phyloP scores from a whole-genome alignment of 2,797 vertebrate genomes.

The Anguilla megastoma region DNA sequence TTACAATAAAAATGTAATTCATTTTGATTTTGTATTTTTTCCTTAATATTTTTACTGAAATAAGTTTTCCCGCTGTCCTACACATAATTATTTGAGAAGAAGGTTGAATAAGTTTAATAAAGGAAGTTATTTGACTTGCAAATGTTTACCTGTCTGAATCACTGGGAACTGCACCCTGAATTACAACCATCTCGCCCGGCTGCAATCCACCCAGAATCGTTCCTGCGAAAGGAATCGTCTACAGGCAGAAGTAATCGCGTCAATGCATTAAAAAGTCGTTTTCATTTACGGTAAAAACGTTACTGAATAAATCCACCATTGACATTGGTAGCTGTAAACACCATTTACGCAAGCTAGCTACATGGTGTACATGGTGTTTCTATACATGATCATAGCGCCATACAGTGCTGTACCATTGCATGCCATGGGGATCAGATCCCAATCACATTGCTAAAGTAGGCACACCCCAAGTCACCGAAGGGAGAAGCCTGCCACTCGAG shows the following conservation, averaged over 20 bases:
- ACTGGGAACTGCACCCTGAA: constrained; percentile 77
- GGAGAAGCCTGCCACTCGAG: too few relatives aligned
- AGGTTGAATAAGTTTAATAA: background rate
- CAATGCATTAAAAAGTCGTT: background rate
- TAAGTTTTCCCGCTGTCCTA: background rate
- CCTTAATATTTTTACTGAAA: background rate
- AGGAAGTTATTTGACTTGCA: background rate
- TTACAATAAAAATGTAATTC: background rate
- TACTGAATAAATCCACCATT: background rate
- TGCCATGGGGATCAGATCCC: too few relatives aligned
- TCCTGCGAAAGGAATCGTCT: constrained; percentile 81
- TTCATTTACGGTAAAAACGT: background rate
- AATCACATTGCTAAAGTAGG: background rate
- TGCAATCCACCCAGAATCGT: constrained; percentile 79
- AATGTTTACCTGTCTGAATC: constrained; percentile 78
- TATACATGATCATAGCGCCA: too few relatives aligned
- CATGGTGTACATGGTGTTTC: too few relatives aligned
- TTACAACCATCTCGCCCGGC: constrained; percentile 80
- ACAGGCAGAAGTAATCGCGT: constrained; percentile 14
- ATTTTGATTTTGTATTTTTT: background rate
- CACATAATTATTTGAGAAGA: background rate
- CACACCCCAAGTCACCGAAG: too few relatives aligned
- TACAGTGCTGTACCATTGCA: too few relatives aligned
- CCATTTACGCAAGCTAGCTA: background rate
- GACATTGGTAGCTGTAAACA: background rate